Percentiles rank a stretch among this genome's conserved stretches.
phyloP scores from a whole-genome alignment of 2,113 vertebrate species.

The Ornithorhynchus anatinus region DNA sequence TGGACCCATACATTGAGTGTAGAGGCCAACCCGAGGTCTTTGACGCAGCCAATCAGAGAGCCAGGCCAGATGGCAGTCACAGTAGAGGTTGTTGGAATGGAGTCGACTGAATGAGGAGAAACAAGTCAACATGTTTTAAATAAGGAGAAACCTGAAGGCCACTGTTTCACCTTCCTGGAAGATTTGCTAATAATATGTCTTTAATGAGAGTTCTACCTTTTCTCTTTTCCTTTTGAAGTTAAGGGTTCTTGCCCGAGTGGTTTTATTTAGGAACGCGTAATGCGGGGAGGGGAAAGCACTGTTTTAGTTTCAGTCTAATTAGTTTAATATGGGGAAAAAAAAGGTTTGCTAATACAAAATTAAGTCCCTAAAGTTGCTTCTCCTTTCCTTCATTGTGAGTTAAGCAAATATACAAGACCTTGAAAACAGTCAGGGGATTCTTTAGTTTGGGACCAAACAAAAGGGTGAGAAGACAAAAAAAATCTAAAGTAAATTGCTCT shows the following conservation, averaged over 20 bases:
- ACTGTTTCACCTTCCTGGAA: not conserved
- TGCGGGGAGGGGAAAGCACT: not conserved
- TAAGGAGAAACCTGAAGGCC: not conserved
- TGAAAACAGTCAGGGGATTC: not conserved
- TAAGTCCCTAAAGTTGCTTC: constrained; percentile 10
- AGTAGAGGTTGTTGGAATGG: constrained; percentile 97
- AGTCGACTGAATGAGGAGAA: constrained; percentile 78
- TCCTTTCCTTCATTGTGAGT: constrained; percentile 25
- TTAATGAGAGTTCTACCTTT: constrained; percentile 13
- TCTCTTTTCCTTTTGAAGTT: not conserved
- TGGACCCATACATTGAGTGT: constrained; percentile 96
- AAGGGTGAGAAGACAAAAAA: constrained; percentile 28
- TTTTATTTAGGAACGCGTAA: constrained; percentile 3
- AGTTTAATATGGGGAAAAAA: constrained; percentile 10
- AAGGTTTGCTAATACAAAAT: constrained; percentile 25
- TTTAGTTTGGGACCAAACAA: constrained; percentile 13
- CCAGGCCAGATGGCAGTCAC: constrained; percentile 97
- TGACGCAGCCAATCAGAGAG: constrained; percentile 97
- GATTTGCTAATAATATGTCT: not conserved
- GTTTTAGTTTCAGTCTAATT: constrained; percentile 26
- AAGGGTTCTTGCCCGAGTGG: not conserved
- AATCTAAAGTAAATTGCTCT: constrained; percentile 26
- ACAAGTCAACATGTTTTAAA: not conserved
- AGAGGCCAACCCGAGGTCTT: constrained; percentile 92
- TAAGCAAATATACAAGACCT: constrained; percentile 23